Evolutionary conservation across 2,888 invertebrate species (phyloP).

Genomic region (Drosophila paracracens): DNA sequence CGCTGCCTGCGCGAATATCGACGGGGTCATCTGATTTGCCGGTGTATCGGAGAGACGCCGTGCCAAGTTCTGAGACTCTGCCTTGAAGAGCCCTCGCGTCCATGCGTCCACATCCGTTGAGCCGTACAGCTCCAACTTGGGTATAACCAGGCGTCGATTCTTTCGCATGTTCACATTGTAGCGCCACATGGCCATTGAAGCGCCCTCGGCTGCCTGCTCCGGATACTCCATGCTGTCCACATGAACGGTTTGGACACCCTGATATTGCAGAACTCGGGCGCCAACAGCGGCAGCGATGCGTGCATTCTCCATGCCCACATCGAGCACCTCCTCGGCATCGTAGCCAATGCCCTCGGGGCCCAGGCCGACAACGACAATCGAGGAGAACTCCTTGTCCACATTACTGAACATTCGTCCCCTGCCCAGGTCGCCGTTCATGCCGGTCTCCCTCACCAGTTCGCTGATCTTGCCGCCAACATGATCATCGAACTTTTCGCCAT

Average conservation of each 20-base stretch:
- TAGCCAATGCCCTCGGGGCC: conserved; percentile 87
- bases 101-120: conserved; percentile 86
- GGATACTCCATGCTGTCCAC: conserved; percentile 88
- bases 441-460: conserved; percentile 81
- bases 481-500: conserved; percentile 85
- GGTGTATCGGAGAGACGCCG: conserved; percentile 89
- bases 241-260: conserved; percentile 86
- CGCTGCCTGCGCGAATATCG: conserved; percentile 89
- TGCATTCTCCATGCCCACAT: conserved; percentile 89
- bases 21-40: conserved; percentile 91
- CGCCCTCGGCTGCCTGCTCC: conserved; percentile 89
- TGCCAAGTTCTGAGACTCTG: conserved; percentile 91
- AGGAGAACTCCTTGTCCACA: conserved; percentile 56
- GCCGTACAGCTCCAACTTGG: conserved; percentile 86
- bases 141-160: conserved; percentile 84
- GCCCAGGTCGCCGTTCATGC: conserved; percentile 49
- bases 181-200: conserved; percentile 86
- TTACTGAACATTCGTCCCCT: conserved; percentile 55
- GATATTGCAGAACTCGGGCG: conserved; percentile 84
- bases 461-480: conserved; percentile 84
- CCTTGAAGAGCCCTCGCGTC: conserved; percentile 89
- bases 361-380: conserved; percentile 88
- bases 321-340: conserved; percentile 88
- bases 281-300: conserved; percentile 88
- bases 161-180: conserved; percentile 87